These are phyloP conservation scores for Branchipolynoe longqiensis DNA, from an alignment of 2,888 invertebrate species.

Conservation along the genomic window DNA sequence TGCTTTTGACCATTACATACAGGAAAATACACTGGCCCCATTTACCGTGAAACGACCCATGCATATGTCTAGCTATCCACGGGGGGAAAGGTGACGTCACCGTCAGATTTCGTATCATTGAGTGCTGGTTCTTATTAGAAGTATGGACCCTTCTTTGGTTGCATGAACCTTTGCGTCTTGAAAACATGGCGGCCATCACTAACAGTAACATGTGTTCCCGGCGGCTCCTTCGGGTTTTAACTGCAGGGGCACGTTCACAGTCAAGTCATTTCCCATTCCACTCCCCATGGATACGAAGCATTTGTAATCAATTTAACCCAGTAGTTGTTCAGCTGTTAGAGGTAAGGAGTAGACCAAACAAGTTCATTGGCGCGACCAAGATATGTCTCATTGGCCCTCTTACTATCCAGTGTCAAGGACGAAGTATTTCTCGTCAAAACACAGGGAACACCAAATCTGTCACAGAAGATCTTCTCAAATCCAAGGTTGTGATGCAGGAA, in stretches of 20 bases:
- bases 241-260: neutral
- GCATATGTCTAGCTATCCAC: too few relatives aligned
- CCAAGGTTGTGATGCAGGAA: constrained; percentile 12
- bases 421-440: neutral
- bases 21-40: too few relatives aligned
- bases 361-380: neutral
- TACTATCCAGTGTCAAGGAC: constrained; percentile 9
- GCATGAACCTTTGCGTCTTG: too few relatives aligned
- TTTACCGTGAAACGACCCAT: too few relatives aligned
- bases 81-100: too few relatives aligned
- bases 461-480: constrained; percentile 54
- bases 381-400: constrained; percentile 13
- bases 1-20: too few relatives aligned
- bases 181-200: constrained; percentile 50
- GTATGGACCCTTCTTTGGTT: too few relatives aligned
- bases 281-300: neutral
- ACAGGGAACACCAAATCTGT: neutral
- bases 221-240: constrained; percentile 13
- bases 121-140: too few relatives aligned
- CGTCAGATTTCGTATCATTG: too few relatives aligned
- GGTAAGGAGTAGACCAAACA: neutral
- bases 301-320: neutral
- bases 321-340: neutral
- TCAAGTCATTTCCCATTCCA: neutral
- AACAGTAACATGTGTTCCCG: constrained; percentile 52